Base-by-base conservation (phyloP, 2,888 invertebrate species). In the Eremobia ochroleuca region DNA sequence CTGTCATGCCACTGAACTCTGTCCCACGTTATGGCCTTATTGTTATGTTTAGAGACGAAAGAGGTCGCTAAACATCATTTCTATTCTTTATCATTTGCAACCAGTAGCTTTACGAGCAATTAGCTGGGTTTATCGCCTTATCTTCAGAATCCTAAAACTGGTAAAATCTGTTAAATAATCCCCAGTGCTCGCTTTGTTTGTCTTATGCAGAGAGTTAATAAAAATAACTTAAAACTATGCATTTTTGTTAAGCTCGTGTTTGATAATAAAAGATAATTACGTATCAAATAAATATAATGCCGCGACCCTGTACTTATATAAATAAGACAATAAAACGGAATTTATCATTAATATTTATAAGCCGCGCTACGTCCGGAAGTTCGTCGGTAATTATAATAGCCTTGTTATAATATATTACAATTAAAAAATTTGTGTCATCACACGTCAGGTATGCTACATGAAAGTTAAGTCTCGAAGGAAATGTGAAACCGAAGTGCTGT, bases 81-180 rank as follows among this genome's bases (percentile, higher is more conserved):
- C 46, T 76, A 77, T 81, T 76, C 74, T 83, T 88, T 80, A 83
- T 77, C 46, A 85, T 83, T 82, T 80, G 75, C 82, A 72, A 77
- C 79, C 79, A 88, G 81, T 77, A 73, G 76, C 68, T 89, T 90
- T 87, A 89, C 85, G 88, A 89, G 86, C 88, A 90, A 87, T 90
- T 88, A 85, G 77, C 40, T 72, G 61, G 62, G 73, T 90, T 91
- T 92, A 92, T 91, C 90, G 86, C 83, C 75, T 88, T 88, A 91
- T 91, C 91, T 86, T 80, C 76, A 68, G 73, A 76, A 76, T 81
- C 71, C 55, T 62, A 66, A 31, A 67, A 75, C 62, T 81, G 76
- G 75, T 83, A 69, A 79, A 79, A 79, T 65, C 73, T 71, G 31
- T 71, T 58, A 62, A 76, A 83, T 58, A 64, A 77, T 80, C 52